Conservation (phyloP, 2,113 vertebrate genomes). For the Aldabrachelys gigantea region DNA sequence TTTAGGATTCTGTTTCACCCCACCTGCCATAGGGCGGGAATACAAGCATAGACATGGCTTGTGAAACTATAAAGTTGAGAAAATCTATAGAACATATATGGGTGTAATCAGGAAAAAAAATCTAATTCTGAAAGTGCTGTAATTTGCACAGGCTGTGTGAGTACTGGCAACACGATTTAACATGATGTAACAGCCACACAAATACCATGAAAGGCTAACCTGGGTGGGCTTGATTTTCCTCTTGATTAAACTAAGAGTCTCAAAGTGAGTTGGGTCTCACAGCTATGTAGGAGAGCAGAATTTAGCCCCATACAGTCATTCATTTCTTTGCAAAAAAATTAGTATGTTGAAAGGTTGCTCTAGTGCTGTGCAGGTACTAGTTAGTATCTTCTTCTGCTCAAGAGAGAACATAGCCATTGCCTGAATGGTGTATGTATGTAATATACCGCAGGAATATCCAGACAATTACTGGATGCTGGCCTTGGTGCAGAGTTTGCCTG, state of each 20-base stretch:
- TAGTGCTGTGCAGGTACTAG: not conserved
- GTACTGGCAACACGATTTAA: not conserved
- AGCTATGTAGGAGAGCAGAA: not conserved
- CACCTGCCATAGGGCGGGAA: not conserved
- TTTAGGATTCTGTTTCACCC: not conserved
- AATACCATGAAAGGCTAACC: not conserved
- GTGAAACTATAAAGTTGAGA: constrained; percentile 7
- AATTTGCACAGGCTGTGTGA: not conserved
- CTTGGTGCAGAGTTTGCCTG: fast-evolving
- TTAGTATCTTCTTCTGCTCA: not conserved
- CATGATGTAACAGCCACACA: not conserved
- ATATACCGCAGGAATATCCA: not conserved
- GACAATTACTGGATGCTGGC: not conserved
- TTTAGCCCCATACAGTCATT: too few species aligned
- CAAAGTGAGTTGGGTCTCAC: fast-evolving
- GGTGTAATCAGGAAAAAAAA: not conserved
- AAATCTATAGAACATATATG: not conserved
- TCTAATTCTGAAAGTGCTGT: not conserved
- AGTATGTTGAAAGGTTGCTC: fast-evolving
- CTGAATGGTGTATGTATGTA: not conserved
- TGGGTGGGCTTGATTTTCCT: not conserved
- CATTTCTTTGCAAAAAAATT: not conserved
- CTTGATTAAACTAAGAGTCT: fast-evolving
- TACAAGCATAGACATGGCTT: constrained; percentile 29
- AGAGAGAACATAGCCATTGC: not conserved